Evolutionary conservation across 2,797 vertebrate genomes (phyloP).

Genomic region (Sternotherus odoratus): DNA sequence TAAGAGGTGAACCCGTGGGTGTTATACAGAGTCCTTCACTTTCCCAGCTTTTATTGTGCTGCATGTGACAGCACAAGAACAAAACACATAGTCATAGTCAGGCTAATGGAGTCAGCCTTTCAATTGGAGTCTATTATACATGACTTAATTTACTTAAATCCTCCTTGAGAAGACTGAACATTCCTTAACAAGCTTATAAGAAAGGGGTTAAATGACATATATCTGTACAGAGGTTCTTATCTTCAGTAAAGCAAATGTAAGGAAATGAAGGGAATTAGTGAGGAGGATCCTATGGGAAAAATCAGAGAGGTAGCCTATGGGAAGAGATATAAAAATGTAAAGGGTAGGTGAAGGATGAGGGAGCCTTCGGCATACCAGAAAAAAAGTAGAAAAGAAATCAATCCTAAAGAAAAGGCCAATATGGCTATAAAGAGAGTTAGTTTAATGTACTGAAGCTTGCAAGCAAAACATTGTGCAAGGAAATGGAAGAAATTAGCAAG

Average conservation of each 20-base stretch:
- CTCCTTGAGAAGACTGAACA: not conserved
- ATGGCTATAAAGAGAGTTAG: not conserved
- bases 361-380: not conserved
- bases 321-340: not conserved
- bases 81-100: not conserved
- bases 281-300: not conserved
- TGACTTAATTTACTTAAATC: not conserved
- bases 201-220: not conserved
- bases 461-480: not conserved
- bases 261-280: not conserved
- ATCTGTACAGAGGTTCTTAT: not conserved
- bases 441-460: not conserved
- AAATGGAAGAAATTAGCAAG: not conserved
- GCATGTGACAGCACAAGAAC: rapidly evolving
- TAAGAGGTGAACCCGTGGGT: not conserved
- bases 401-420: not conserved
- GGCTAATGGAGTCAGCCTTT: not conserved
- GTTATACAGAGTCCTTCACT: not conserved
- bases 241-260: not conserved
- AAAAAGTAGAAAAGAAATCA: not conserved
- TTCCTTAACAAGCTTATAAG: not conserved
- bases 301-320: no score
- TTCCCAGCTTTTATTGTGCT: not conserved
- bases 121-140: not conserved
- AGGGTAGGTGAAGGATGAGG: not conserved